A percentile compares a stretch with the other conserved stretches of the same genome.
Conservation (phyloP, 2,797 vertebrate species). For the Phoeniculus purpureus region DNA sequence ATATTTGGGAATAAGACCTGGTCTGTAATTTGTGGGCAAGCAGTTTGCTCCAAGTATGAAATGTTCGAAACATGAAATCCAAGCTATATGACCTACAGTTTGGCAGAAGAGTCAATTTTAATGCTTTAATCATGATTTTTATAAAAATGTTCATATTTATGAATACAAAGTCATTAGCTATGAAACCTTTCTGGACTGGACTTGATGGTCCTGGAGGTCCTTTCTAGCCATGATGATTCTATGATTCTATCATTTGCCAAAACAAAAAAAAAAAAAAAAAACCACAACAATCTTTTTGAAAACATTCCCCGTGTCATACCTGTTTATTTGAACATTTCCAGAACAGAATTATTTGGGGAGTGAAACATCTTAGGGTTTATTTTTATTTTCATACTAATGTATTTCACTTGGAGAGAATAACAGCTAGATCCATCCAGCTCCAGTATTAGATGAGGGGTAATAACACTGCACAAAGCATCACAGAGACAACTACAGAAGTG, state of each 20-base stretch:
- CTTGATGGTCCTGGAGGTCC: too few relatives aligned
- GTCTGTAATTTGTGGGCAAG: slow-evolving; percentile 37
- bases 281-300: slow-evolving; percentile 26
- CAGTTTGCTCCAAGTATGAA: neutral
- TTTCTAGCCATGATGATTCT: too few relatives aligned
- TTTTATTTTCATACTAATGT: slow-evolving; percentile 36
- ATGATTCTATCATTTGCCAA: neutral
- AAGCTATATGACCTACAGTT: slow-evolving; percentile 50
- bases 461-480: slow-evolving; percentile 57
- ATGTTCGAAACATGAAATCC: slow-evolving; percentile 44
- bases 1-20: neutral
- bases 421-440: slow-evolving; percentile 4
- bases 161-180: slow-evolving; percentile 49
- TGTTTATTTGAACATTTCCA: slow-evolving; percentile 46
- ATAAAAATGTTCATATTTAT: slow-evolving; percentile 55
- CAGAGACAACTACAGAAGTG: slow-evolving; percentile 56
- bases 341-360: slow-evolving; percentile 31
- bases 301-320: slow-evolving; percentile 42
- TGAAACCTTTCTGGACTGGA: neutral
- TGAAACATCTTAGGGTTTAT: slow-evolving; percentile 27
- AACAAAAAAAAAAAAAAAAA: too few relatives aligned
- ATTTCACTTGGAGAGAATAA: slow-evolving; percentile 44
- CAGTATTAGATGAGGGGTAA: slow-evolving; percentile 30
- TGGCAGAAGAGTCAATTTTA: slow-evolving; percentile 35
- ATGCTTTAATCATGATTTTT: slow-evolving; percentile 45